Evolutionary conservation across 2,113 vertebrate species (phyloP).

Genomic region (Halichoeres trimaculatus): DNA sequence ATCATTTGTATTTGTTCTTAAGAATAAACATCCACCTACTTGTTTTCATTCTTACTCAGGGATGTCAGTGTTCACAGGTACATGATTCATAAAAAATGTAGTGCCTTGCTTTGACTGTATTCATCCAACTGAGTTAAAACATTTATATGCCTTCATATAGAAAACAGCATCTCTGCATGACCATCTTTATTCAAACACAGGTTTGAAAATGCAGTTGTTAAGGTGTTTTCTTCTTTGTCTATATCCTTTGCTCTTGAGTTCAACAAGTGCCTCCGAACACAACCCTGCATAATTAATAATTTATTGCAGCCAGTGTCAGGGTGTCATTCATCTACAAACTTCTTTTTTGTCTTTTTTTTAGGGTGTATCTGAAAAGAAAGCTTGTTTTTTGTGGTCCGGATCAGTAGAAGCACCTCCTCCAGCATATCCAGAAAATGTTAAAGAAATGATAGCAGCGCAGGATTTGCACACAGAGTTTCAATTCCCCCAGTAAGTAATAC

Average conservation of each 20-base stretch:
- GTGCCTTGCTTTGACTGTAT: not conserved
- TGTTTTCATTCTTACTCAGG: not conserved
- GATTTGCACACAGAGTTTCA: slow-evolving; percentile 97
- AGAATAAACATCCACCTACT: not conserved
- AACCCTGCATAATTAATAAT: not conserved
- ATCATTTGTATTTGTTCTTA: not conserved
- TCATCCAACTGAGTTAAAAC: not conserved
- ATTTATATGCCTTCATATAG: not conserved
- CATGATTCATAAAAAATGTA: not conserved
- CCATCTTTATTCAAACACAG: too few species aligned
- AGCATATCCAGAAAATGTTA: slow-evolving; percentile 94
- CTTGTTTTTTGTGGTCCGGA: slow-evolving; percentile 29
- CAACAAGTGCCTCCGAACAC: not conserved
- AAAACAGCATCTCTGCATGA: too few species aligned
- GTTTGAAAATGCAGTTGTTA: not conserved
- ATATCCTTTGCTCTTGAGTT: not conserved
- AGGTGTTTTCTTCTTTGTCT: not conserved
- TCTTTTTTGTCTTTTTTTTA: slow-evolving; percentile 13
- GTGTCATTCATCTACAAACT: not conserved
- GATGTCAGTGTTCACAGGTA: slow-evolving; percentile 6
- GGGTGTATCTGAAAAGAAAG: slow-evolving; percentile 24
- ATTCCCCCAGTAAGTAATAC: slow-evolving; percentile 91
- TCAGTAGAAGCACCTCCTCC: slow-evolving; percentile 78
- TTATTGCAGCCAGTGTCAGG: not conserved
- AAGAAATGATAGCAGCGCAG: slow-evolving; percentile 99